Conservation (phyloP, 2,113 vertebrate species). For the Phodopus roborovskii region DNA sequence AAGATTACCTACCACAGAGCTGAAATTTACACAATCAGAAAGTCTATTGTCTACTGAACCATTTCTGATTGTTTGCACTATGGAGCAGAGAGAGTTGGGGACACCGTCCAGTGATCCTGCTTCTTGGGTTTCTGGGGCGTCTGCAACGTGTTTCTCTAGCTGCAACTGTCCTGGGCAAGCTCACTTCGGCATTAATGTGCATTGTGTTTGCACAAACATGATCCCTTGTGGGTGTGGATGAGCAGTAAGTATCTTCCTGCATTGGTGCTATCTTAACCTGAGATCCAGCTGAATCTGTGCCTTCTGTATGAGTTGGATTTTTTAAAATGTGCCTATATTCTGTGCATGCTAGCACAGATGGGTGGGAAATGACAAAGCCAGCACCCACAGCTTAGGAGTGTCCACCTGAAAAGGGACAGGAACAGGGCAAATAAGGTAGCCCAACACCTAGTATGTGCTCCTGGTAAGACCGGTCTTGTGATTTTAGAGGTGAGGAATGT, state of each 20-base stretch:
- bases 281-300: not conserved
- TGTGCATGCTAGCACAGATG: not conserved
- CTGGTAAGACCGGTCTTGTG: not conserved
- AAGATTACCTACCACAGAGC: not conserved
- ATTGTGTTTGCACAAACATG: not conserved
- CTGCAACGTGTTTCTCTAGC: not conserved
- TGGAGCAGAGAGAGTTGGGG: not conserved
- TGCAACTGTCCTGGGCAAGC: not conserved
- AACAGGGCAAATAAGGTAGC: not conserved
- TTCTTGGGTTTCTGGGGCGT: not conserved
- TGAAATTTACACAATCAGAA: not conserved
- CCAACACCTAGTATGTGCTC: not conserved
- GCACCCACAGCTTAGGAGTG: accelerated
- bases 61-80: not conserved
- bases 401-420: not conserved
- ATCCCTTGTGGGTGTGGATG: not conserved
- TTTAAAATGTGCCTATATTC: not conserved
- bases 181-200: not conserved
- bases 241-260: not conserved
- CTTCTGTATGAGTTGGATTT: not conserved
- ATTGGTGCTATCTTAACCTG: not conserved
- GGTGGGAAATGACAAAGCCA: not conserved
- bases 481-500: not conserved
- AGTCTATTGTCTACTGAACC: not conserved
- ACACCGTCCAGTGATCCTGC: not conserved